phyloP scores from a whole-genome alignment of 2,797 vertebrate genomes.

The Tympanoctomys barrerae region DNA sequence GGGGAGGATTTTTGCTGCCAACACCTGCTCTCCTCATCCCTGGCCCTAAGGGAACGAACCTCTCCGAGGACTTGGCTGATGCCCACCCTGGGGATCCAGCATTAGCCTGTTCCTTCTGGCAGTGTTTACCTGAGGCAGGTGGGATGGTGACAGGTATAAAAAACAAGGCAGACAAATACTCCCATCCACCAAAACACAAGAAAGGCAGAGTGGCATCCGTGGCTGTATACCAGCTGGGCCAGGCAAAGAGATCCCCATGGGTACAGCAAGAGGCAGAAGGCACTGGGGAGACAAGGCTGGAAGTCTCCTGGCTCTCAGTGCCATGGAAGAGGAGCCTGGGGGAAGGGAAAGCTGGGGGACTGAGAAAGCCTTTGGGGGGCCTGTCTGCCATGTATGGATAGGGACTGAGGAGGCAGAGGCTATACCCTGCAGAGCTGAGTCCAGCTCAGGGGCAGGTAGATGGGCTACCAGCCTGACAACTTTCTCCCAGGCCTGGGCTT shows the following conservation, averaged over 20 bases:
- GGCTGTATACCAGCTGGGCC: conserved; percentile 16
- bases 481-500: neutral
- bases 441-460: neutral
- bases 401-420: neutral
- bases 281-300: neutral
- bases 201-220: fast-evolving
- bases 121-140: conserved; percentile 62
- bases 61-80: neutral
- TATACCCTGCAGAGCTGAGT: no score
- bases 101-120: neutral
- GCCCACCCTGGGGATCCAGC: conserved; percentile 14
- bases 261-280: neutral
- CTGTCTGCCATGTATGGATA: neutral
- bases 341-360: no score
- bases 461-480: fast-evolving
- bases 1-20: neutral
- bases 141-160: conserved; percentile 66
- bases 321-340: fast-evolving
- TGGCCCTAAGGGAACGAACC: neutral
- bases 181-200: conserved; percentile 25
- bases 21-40: neutral
- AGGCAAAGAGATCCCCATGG: neutral
- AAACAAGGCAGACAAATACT: conserved; percentile 71
- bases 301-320: neutral
- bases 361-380: neutral